Evolutionary conservation across 2,888 invertebrate species (phyloP), one percentile per base, ranked within the genome.

Genomic region (Thymelicus lineola): DNA sequence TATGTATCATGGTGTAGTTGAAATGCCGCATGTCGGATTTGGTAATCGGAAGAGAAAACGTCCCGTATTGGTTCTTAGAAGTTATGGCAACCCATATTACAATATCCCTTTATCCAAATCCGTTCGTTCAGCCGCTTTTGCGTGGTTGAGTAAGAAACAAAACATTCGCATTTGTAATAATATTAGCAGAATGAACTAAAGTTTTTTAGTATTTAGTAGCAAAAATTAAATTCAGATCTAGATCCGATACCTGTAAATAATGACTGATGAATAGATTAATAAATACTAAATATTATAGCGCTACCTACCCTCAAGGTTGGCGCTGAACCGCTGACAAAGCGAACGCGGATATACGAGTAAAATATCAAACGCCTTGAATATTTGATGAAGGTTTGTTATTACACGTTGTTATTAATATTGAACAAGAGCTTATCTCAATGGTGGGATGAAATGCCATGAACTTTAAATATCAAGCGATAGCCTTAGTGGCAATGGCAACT

Each of bases 381-480:
- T 45, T 45, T 17, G 28, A 38, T 59, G 38, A 42, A 60, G 17
- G 60, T 60, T 60, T 60, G 14, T 60, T 60, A 15, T 48, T 50
- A 17, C 15, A 42, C 42, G 12, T 9, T 45, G 45, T 45, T 12
- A 7, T 45, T 12, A 7, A 7, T 15, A 17, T 12, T n/a, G 17
- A 50, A 50, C 15, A 9, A 38, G 38, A 9, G 42, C 42, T 50
- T 50, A 17, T 50, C 48, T 50, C 17, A 50, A 48, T 17, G 48
- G 17, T 17, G 17, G 48, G 48, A 50, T 9, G 48, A 50, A 17
- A 6, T n/a, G 17, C 48, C 48, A 7, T 50, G 48, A 50, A 17
- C 48, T 50, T 50, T 50, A 50, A 50, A 50, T 50, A 50, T 50
- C 48, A 50, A 50, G 7, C 17, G 48, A 50, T 15, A 50, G 48